Evolutionary conservation across 2,888 invertebrate species (phyloP).

Genomic region (Branchellion lobata): DNA sequence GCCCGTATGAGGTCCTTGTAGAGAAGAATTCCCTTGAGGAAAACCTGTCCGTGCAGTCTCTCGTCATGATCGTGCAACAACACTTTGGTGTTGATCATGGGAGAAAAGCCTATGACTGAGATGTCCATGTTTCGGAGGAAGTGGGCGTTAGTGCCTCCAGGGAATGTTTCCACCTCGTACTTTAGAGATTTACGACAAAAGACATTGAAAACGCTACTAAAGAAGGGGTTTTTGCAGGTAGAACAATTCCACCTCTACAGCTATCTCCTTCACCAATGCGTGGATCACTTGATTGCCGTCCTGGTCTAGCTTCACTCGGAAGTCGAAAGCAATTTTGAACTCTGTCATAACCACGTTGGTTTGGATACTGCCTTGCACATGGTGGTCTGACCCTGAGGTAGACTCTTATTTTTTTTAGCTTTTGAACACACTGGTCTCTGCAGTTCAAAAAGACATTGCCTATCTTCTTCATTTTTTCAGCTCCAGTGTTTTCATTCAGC

Average conservation of each 20-base stretch:
- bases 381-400: too few species aligned
- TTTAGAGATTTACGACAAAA: conserved; percentile 14
- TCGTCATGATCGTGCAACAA: conserved; percentile 90
- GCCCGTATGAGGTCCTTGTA: conserved; percentile 60
- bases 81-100: conserved; percentile 80
- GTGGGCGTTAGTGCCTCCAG: conserved; percentile 86
- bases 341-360: too few species aligned
- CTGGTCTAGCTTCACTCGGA: neutral
- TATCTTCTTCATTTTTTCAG: too few species aligned
- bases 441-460: too few species aligned
- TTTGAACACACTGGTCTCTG: too few species aligned
- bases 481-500: too few species aligned
- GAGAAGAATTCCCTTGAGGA: conserved; percentile 78
- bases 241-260: neutral
- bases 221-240: conserved; percentile 4
- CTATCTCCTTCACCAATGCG: neutral
- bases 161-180: conserved; percentile 73
- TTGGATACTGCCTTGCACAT: too few species aligned
- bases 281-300: neutral
- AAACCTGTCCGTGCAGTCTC: conserved; percentile 74
- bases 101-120: conserved; percentile 86
- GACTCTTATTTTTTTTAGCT: too few species aligned
- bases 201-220: neutral
- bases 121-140: conserved; percentile 71
- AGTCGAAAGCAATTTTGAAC: too few species aligned